Conservation (phyloP, 2,797 vertebrate species). For the Ctenopoma kingsleyae region DNA sequence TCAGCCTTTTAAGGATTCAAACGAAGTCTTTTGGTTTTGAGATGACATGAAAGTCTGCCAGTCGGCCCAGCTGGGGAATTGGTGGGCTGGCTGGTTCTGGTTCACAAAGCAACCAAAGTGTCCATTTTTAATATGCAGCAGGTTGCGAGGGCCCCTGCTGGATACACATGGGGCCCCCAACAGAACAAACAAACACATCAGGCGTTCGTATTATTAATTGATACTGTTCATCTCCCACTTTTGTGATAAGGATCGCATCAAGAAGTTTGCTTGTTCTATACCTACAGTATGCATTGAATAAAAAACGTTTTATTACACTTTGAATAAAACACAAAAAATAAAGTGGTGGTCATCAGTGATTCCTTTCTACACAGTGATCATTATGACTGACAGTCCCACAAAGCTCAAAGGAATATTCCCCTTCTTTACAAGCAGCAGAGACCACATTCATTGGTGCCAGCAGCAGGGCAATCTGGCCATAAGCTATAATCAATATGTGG, state of each 20-base stretch:
- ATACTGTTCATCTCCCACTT: slow-evolving; percentile 13
- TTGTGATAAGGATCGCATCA: neutral
- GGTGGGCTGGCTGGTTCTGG: slow-evolving; percentile 29
- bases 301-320: neutral
- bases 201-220: slow-evolving; percentile 30
- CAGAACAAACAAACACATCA: slow-evolving; percentile 25
- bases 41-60: slow-evolving; percentile 49
- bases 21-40: slow-evolving; percentile 39
- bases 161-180: neutral
- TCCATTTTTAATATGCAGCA: slow-evolving; percentile 48
- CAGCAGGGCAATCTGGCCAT: slow-evolving; percentile 67
- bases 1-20: slow-evolving; percentile 61
- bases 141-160: neutral
- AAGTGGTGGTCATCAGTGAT: slow-evolving; percentile 14
- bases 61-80: slow-evolving; percentile 17
- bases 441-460: slow-evolving; percentile 49
- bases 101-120: slow-evolving; percentile 30
- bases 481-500: slow-evolving; percentile 74
- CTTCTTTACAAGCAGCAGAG: slow-evolving; percentile 17
- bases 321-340: slow-evolving; percentile 10
- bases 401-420: slow-evolving; percentile 29
- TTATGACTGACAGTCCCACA: slow-evolving; percentile 37
- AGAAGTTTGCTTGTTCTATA: neutral
- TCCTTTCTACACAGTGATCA: slow-evolving; percentile 32
- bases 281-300: slow-evolving; percentile 9